phyloP scores from a whole-genome alignment of 2,888 invertebrate genomes.

The Drosophila infuscata region DNA sequence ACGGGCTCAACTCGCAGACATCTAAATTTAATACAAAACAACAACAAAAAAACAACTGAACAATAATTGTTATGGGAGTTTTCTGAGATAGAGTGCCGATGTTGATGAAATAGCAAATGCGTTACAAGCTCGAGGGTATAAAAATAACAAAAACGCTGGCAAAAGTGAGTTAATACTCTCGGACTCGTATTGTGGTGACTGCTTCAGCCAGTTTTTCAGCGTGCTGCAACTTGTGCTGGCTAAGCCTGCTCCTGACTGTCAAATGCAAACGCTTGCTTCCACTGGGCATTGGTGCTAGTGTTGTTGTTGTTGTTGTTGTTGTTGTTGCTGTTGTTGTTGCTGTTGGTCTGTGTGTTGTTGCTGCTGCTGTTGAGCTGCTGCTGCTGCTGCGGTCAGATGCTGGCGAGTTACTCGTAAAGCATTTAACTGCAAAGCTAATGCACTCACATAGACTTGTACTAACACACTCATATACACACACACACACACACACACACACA shows the following conservation, averaged over 20 bases:
- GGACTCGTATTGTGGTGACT: conserved; percentile 31
- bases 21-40: background rate
- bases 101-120: background rate
- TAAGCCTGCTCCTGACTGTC: conserved; percentile 67
- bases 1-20: background rate
- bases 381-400: conserved; percentile 48
- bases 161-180: conserved; percentile 73
- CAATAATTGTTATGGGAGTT: background rate
- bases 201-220: conserved; percentile 53
- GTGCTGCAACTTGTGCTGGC: conserved; percentile 45
- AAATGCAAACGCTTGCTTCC: conserved; percentile 63
- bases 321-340: conserved; percentile 17
- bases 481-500: conserved; percentile 7
- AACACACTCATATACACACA: conserved; percentile 22
- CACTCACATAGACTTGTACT: conserved; percentile 60
- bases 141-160: conserved; percentile 44
- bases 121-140: background rate
- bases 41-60: background rate
- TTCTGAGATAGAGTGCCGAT: background rate
- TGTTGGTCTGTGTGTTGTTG: conserved; percentile 22
- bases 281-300: conserved; percentile 16
- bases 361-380: conserved; percentile 13
- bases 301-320: conserved; percentile 20
- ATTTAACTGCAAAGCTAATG: conserved; percentile 78
- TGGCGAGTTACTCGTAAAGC: conserved; percentile 65